Conservation (phyloP, 2,113 vertebrate species). For the Dipodomys merriami region DNA sequence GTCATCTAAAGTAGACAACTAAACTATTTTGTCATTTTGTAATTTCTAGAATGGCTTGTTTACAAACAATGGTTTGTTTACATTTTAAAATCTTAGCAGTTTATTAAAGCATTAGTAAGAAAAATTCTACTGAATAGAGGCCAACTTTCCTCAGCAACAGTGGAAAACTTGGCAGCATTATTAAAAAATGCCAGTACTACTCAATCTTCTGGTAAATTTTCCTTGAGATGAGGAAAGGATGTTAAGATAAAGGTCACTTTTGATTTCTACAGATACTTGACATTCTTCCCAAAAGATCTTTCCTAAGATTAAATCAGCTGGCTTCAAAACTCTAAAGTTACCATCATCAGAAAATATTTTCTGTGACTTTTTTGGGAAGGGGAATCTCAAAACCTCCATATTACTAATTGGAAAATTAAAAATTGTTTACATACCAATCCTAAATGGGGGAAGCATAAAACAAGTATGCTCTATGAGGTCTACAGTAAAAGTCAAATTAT, state of each 20-base stretch:
- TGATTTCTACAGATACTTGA: neutral
- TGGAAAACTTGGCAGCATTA: neutral
- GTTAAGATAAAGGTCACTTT: neutral
- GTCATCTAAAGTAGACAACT: constrained; percentile 26
- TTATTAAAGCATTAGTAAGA: constrained; percentile 47
- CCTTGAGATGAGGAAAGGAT: neutral
- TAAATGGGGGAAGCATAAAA: neutral
- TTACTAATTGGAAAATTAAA: constrained; percentile 55
- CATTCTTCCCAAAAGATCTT: neutral
- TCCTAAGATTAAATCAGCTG: neutral
- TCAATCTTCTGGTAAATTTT: constrained; percentile 40
- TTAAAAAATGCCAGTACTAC: constrained; percentile 20
- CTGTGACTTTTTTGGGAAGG: neutral
- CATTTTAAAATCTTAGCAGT: constrained; percentile 40
- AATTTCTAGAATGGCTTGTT: neutral
- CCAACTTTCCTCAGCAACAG: constrained; percentile 36
- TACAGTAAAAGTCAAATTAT: neutral
- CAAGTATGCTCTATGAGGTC: neutral
- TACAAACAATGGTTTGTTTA: neutral
- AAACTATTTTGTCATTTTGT: constrained; percentile 37
- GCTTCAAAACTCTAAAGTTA: constrained; percentile 29
- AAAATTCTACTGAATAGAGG: constrained; percentile 43
- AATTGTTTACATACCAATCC: constrained; percentile 48
- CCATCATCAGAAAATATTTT: neutral
- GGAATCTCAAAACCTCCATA: neutral